A percentile compares a stretch with the other conserved stretches of the same genome.
Evolutionary conservation across 35 echinoderm and acorn worm genomes (phyloP).

Genomic region (Hemicentrotus pulcherrimus): DNA sequence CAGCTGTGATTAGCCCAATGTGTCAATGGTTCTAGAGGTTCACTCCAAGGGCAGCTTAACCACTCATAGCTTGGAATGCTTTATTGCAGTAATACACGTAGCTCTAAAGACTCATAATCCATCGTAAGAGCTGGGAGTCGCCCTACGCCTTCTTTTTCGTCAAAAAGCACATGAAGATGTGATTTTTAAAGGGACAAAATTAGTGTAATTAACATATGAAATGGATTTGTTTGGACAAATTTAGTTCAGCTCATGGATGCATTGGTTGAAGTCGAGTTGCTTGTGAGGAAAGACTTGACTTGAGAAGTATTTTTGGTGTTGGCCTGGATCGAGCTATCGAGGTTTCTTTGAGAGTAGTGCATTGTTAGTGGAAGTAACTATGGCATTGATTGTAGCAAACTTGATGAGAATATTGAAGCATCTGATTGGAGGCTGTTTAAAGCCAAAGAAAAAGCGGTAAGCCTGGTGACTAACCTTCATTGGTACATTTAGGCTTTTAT

Average conservation of each 20-base stretch:
- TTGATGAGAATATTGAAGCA: constrained; percentile 15
- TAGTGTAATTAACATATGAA: background rate
- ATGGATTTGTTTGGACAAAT: background rate
- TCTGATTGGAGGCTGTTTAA: constrained; percentile 21
- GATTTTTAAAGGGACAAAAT: background rate
- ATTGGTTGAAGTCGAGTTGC: background rate
- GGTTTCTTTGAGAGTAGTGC: background rate
- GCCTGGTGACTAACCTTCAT: background rate
- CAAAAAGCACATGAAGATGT: background rate
- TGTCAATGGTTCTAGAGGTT: background rate
- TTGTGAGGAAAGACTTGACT: background rate
- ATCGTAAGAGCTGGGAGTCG: background rate
- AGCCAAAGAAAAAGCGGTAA: constrained; percentile 32
- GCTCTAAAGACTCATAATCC: background rate
- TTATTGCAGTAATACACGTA: background rate
- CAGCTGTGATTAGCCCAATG: background rate
- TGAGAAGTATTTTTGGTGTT: background rate
- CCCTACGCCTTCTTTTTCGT: background rate
- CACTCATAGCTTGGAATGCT: background rate
- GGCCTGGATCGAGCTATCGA: background rate
- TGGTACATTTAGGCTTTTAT: background rate
- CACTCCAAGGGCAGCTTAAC: background rate
- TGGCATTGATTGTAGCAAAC: background rate
- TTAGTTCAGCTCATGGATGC: background rate
- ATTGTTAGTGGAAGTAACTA: background rate